phyloP scores from a whole-genome alignment of 2,797 vertebrate species.

The Microctenopoma stevenorrisi region DNA sequence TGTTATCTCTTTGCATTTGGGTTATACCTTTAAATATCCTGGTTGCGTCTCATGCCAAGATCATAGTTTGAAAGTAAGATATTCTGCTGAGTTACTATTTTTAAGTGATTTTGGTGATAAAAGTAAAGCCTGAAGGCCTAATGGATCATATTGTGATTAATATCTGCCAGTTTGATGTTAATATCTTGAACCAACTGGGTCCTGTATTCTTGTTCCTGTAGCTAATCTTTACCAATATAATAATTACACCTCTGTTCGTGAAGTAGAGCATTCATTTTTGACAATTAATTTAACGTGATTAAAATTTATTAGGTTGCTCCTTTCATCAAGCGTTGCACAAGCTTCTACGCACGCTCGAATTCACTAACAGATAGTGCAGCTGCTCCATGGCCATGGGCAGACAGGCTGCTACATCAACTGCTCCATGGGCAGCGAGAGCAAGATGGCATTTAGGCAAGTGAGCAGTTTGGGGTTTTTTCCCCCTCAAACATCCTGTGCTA shows the following conservation, averaged over 20 bases:
- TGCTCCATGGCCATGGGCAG: constrained; percentile 82
- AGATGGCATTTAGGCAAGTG: constrained; percentile 78
- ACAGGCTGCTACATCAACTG: constrained; percentile 81
- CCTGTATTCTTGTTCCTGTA: constrained; percentile 44
- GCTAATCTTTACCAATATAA: constrained; percentile 67
- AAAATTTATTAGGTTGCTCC: constrained; percentile 73
- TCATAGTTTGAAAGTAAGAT: constrained; percentile 28
- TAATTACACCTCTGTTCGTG: constrained; percentile 69
- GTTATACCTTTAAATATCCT: constrained; percentile 27
- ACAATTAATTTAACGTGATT: constrained; percentile 79
- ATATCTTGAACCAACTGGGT: constrained; percentile 43
- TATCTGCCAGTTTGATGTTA: constrained; percentile 47
- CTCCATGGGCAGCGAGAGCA: constrained; percentile 75
- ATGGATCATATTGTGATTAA: constrained; percentile 46
- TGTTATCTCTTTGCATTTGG: constrained; percentile 27
- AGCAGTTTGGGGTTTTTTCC: constrained; percentile 43
- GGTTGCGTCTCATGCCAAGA: constrained; percentile 8
- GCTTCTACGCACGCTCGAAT: constrained; percentile 75
- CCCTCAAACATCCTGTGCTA: constrained; percentile 49
- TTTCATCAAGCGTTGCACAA: constrained; percentile 73
- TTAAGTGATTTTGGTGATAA: constrained; percentile 27
- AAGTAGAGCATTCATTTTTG: constrained; percentile 71
- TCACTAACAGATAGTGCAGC: constrained; percentile 81
- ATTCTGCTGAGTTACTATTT: constrained; percentile 18
- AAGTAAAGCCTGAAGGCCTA: constrained; percentile 25